A percentile compares a stretch with the other conserved stretches of the same genome.
phyloP scores from a whole-genome alignment of 2,797 vertebrate species.

The Acanthiza pusilla region DNA sequence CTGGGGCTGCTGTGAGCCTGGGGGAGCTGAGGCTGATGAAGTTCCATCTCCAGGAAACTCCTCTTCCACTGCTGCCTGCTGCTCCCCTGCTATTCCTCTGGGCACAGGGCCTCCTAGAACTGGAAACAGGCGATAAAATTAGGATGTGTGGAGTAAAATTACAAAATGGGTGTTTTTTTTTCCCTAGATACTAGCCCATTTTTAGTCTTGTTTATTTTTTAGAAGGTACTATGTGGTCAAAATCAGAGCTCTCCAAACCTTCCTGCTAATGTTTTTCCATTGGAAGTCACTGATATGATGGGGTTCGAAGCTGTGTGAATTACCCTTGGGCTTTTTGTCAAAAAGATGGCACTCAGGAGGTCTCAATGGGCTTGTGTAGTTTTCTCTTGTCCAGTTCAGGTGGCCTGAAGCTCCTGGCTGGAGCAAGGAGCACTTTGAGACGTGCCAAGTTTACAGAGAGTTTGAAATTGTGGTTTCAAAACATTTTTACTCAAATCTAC shows the following conservation, averaged over 20 bases:
- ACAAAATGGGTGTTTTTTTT: not conserved
- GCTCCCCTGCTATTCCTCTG: not conserved
- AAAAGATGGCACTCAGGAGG: not conserved
- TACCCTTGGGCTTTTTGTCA: not conserved
- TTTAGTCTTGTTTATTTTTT: not conserved
- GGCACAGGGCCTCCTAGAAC: not conserved
- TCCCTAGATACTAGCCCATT: not conserved
- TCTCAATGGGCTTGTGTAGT: not conserved
- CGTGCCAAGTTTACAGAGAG: not conserved
- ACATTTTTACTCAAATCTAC: not conserved
- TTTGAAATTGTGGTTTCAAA: not conserved
- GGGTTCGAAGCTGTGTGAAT: not conserved
- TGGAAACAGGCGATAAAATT: not conserved
- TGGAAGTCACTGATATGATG: not conserved
- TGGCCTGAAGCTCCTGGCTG: not conserved
- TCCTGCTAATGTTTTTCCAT: not conserved
- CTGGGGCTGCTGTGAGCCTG: not conserved
- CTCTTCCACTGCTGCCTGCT: not conserved
- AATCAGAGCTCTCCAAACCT: not conserved
- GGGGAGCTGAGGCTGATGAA: not conserved
- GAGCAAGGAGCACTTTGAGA: not conserved
- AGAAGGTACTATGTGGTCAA: not conserved
- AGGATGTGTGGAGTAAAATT: not conserved
- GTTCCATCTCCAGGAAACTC: not conserved
- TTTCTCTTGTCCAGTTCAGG: not conserved